Evolutionary conservation across 1,140 invertebrate species (phyloP), one percentile per base, ranked within the genome.

Genomic region (Drosophila yakuba): DNA sequence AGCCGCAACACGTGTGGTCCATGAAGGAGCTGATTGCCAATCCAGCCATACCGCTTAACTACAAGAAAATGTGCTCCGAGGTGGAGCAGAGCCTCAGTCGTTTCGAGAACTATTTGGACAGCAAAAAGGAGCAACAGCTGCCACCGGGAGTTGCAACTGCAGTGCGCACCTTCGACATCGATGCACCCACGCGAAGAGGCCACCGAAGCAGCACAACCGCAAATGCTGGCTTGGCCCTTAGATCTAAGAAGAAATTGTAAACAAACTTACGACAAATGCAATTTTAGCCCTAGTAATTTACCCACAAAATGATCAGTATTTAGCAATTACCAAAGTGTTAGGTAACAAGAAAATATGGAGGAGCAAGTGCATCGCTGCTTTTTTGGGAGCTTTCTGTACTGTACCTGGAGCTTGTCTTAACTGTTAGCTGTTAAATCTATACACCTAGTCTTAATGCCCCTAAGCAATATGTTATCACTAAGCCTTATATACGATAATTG

Each of bases 21-120:
- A 91, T 92, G 80, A 64, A 92, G 60, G 91, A 92, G 63, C 51
- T 92, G 36, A 91, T 92, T 48, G 76, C 78, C 47, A 90, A 92
- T 81, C 89, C 88, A 0, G 63, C 45, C 25, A 90, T 92, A 64
- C 91, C 91, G 11, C 60, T 92, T 0, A 92, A 92, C 56, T 92
- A 92, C 63, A 85, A 90, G 57, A 92, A 92, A 68, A 92, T 92
- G 91, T 91, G 90, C 64, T 78, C 74, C 15, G 91, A 92, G 10
- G 90, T 92, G 35, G 90, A 92, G 68, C 86, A 91, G 41, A 91
- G 89, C 41, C 66, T 92, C 28, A 80, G 74, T 44, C 74, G 85
- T 17, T 92, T 92, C 43, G 91, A 92, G 58, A 75, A 71, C 11
- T 92, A 78, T 66, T 54, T 92, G 58, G 90, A 92, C 78, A 62